Base-by-base conservation (phyloP, 2,888 invertebrate genomes). In the Sinelater perroti region DNA sequence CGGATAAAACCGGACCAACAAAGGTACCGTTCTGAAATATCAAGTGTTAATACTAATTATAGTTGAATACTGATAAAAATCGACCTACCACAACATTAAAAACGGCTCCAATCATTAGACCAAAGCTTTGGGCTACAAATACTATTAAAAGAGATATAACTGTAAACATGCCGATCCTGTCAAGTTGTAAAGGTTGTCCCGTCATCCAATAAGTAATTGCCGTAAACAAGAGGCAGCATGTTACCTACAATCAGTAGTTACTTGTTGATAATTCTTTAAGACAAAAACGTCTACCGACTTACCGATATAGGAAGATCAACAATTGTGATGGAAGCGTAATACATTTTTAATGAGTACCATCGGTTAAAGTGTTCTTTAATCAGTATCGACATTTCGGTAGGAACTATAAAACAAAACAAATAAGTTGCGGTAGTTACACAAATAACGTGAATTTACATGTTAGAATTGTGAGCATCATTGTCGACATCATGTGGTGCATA, bases 401-500 rank as follows among this genome's bases (percentile, higher is more conserved):
- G 93, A 74, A 90, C 90, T 90, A 82, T 28, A 3, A 28, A 10
- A 2, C 5, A 24, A 10, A 8, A 8, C 11, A 5, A 3, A 10
- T 31, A 31, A 6, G n/a, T n/a, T n/a, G n/a, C n/a, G n/a, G n/a
- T n/a, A n/a, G n/a, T 11, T 3, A 21, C 6, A 24, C 2, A 17
- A 20, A 31, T 45, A 83, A n/a, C n/a, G n/a, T n/a, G n/a, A n/a
- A n/a, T 89, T 85, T 79, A 93, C 93, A 93, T 7, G 92, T 93
- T 21, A 93, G 82, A 60, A 93, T 90, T 0, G 92, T 93, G 13
- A 93, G 81, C 93, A 93, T 93, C 91, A 93, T 93, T 0, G 92
- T 90, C 1, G 91, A 89, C 90, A 93, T 91, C 83, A 92, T 94
- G 70, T 95, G 90, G 77, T 97, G 96, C 83, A 97, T 91, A 56